Percentiles rank a stretch among this genome's conserved stretches.
Evolutionary conservation across 2,888 invertebrate species (phyloP).

Genomic region (Plagodis pulveraria): DNA sequence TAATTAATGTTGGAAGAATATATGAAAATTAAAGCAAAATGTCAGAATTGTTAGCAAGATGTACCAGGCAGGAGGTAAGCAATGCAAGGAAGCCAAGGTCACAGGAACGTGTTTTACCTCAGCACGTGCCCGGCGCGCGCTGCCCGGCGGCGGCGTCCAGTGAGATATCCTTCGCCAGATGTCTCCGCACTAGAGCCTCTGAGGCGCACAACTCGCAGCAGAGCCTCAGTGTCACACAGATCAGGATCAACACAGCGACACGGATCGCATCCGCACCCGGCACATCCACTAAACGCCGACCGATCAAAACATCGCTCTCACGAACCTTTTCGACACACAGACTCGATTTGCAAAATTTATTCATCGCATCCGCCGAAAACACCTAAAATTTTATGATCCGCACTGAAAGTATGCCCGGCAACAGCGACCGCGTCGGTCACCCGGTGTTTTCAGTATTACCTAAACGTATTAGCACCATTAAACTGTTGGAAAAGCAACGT

Average conservation of each 20-base stretch:
- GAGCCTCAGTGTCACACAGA: slow-evolving; percentile 62
- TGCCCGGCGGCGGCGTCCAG: slow-evolving; percentile 40
- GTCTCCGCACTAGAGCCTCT: slow-evolving; percentile 18
- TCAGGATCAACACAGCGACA: slow-evolving; percentile 56
- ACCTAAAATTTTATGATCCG: slow-evolving; percentile 74
- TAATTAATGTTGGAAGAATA: slow-evolving; percentile 27
- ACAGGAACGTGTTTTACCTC: slow-evolving; percentile 63
- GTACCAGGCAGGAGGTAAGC: slow-evolving; percentile 40
- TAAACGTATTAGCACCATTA: slow-evolving; percentile 72
- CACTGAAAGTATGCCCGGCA: slow-evolving; percentile 66
- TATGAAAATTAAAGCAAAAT: slow-evolving; percentile 29
- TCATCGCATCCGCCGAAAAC: slow-evolving; percentile 84
- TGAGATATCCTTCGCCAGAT: slow-evolving; percentile 43
- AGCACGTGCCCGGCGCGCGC: slow-evolving; percentile 64
- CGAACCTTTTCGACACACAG: slow-evolving; percentile 81
- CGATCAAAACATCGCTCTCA: slow-evolving; percentile 81
- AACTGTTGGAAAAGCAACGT: slow-evolving; percentile 75
- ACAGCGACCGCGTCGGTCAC: slow-evolving; percentile 45
- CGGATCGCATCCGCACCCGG: slow-evolving; percentile 71
- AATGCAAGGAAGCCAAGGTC: slow-evolving; percentile 59
- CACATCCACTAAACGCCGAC: slow-evolving; percentile 75
- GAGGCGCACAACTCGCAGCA: slow-evolving; percentile 45
- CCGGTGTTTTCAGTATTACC: slow-evolving; percentile 63
- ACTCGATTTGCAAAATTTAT: slow-evolving; percentile 83
- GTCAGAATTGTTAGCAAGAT: slow-evolving; percentile 33